Conservation (phyloP, 2,888 invertebrate species). For the Chrysolina americana region DNA sequence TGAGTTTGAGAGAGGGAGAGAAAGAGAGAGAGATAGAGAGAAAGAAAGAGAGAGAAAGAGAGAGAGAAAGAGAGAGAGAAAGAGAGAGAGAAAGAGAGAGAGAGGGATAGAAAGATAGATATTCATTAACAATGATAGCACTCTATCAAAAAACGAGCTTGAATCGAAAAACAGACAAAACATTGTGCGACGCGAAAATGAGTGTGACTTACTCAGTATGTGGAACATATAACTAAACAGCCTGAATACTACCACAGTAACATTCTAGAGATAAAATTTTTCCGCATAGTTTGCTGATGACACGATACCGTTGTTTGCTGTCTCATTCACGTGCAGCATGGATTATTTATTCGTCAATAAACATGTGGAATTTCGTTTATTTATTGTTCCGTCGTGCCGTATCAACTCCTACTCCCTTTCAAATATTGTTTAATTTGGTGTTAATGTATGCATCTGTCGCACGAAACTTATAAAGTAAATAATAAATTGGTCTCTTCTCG, state of each 20-base stretch:
- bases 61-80: too few relatives aligned
- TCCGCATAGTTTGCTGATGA: constrained; percentile 14
- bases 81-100: too few relatives aligned
- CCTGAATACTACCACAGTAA: neutral
- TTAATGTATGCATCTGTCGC: constrained; percentile 65
- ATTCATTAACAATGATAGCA: too few relatives aligned
- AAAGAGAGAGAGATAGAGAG: too few relatives aligned
- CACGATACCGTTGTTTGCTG: constrained; percentile 20
- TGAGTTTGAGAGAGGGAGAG: too few relatives aligned
- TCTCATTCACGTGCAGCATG: constrained; percentile 10
- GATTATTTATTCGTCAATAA: constrained; percentile 32
- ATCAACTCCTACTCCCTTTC: constrained; percentile 53
- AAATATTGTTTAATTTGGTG: constrained; percentile 64
- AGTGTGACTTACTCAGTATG: too few relatives aligned
- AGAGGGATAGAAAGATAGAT: too few relatives aligned
- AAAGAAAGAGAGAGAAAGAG: too few relatives aligned
- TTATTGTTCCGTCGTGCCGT: constrained; percentile 27
- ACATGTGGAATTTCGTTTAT: constrained; percentile 28
- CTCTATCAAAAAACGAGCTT: too few relatives aligned
- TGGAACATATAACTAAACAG: too few relatives aligned
- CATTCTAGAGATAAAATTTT: neutral
- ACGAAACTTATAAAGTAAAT: constrained; percentile 61
- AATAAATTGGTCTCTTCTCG: constrained; percentile 58
- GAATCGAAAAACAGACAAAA: too few relatives aligned
- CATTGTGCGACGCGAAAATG: too few relatives aligned